Conservation (phyloP, 2,888 invertebrate species). For the Trypoxylon attenuatum region DNA sequence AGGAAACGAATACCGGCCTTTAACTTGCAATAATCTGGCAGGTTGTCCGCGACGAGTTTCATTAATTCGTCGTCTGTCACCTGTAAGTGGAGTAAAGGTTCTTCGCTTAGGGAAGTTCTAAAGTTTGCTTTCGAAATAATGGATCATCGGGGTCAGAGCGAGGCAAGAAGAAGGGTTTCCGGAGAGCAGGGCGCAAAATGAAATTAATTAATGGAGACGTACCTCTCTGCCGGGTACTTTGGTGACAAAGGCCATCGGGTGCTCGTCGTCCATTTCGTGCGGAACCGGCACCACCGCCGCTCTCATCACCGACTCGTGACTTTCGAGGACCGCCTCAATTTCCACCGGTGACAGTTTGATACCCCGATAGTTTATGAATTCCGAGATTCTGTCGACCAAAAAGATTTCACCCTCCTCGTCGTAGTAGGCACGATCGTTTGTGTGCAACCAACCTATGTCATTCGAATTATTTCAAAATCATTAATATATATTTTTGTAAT, state of each 20-base stretch:
- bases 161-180: neutral
- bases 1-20: constrained; percentile 12
- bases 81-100: neutral
- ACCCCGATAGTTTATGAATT: constrained; percentile 16
- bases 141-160: neutral
- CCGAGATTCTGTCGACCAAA: constrained; percentile 14
- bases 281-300: constrained; percentile 10
- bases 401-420: constrained; percentile 22
- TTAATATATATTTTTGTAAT: too few species aligned
- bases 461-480: too few species aligned
- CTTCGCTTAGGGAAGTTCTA: neutral
- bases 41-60: constrained; percentile 1
- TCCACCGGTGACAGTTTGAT: constrained; percentile 12
- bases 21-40: constrained; percentile 16
- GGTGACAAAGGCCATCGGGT: constrained; percentile 10
- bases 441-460: constrained; percentile 18
- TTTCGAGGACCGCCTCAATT: constrained; percentile 14
- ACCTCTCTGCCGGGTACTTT: constrained; percentile 14
- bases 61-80: constrained; percentile 16
- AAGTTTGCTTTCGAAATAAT: too few species aligned
- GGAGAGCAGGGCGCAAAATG: neutral
- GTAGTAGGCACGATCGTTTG: constrained; percentile 22
- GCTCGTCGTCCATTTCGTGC: constrained; percentile 12
- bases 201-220: neutral
- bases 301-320: constrained; percentile 10